A percentile compares a stretch with the other conserved stretches of the same genome.
Conservation (phyloP, 2,113 vertebrate species). For the Acrocephalus arundinaceus region DNA sequence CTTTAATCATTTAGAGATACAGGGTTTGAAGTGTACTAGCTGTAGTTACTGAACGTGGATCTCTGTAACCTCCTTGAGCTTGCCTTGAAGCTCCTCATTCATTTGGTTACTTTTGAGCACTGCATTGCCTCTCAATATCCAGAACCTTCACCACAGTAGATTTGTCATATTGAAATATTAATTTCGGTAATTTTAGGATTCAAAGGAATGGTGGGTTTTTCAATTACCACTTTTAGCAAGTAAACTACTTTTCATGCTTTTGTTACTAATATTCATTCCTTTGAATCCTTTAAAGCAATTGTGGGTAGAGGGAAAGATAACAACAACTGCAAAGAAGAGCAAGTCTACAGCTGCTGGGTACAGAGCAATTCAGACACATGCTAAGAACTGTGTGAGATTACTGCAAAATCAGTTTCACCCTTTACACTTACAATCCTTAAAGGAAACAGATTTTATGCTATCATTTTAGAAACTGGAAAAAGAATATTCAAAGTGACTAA, state of each 20-base stretch:
- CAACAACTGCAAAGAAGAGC: not conserved
- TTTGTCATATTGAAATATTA: not conserved
- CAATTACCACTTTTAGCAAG: not conserved
- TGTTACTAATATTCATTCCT: not conserved
- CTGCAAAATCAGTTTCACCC: not conserved
- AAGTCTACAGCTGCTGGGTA: not conserved
- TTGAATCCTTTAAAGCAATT: slow-evolving; percentile 32
- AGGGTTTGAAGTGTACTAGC: not conserved
- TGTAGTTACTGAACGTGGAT: not conserved
- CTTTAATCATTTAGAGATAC: not conserved
- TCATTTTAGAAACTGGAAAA: not conserved
- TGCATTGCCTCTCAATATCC: not conserved
- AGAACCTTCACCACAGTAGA: not conserved
- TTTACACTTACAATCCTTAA: not conserved
- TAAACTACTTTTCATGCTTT: not conserved
- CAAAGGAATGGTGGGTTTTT: not conserved
- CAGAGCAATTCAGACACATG: not conserved
- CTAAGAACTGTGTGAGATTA: not conserved
- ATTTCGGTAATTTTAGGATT: not conserved
- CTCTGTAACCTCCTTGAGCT: not conserved
- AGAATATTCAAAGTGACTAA: not conserved
- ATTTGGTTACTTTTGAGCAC: rapidly evolving
- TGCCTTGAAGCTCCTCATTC: not conserved
- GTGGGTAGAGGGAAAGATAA: not conserved
- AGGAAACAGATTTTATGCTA: not conserved